Conservation (phyloP, 2,113 vertebrate species). For the Scartelaos histophorus region DNA sequence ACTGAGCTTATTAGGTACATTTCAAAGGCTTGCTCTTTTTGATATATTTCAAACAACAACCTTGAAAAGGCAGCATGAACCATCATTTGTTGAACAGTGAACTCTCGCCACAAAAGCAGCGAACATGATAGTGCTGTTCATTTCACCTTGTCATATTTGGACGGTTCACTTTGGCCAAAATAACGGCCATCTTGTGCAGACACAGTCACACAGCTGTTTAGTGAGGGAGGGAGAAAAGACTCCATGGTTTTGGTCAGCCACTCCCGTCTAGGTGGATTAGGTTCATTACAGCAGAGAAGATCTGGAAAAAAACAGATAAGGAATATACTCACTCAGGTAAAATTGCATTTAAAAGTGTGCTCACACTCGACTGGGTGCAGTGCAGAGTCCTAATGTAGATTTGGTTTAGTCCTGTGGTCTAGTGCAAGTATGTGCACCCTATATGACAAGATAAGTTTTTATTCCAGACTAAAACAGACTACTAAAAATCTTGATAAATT, state of each 20-base stretch:
- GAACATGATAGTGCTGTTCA: constrained; percentile 24
- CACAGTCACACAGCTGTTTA: constrained; percentile 73
- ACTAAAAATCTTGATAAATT: too few species aligned
- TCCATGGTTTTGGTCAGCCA: constrained; percentile 84
- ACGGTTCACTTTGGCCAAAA: constrained; percentile 76
- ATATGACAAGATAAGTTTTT: too few species aligned
- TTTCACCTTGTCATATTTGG: constrained; percentile 81
- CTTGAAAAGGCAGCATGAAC: constrained; percentile 18
- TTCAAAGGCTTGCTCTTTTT: constrained; percentile 42
- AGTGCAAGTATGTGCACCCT: too few species aligned
- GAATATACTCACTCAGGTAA: not conserved
- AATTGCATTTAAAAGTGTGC: too few species aligned
- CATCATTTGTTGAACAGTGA: constrained; percentile 18
- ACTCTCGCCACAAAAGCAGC: not conserved
- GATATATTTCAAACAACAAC: constrained; percentile 22
- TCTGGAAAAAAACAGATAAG: constrained; percentile 69
- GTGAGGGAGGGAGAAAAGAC: constrained; percentile 85
- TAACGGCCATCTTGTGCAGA: constrained; percentile 83
- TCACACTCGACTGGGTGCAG: too few species aligned
- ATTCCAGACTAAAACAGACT: too few species aligned
- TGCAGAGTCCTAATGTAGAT: too few species aligned
- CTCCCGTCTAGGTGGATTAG: constrained; percentile 79
- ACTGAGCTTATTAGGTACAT: constrained; percentile 31
- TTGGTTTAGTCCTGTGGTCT: too few species aligned
- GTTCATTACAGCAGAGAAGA: constrained; percentile 87